Percentiles rank a stretch among this genome's conserved stretches.
These are phyloP conservation scores for Akabosia matsudoensis DNA, from an alignment of 1,140 invertebrate genomes.

Conservation along the genomic window DNA sequence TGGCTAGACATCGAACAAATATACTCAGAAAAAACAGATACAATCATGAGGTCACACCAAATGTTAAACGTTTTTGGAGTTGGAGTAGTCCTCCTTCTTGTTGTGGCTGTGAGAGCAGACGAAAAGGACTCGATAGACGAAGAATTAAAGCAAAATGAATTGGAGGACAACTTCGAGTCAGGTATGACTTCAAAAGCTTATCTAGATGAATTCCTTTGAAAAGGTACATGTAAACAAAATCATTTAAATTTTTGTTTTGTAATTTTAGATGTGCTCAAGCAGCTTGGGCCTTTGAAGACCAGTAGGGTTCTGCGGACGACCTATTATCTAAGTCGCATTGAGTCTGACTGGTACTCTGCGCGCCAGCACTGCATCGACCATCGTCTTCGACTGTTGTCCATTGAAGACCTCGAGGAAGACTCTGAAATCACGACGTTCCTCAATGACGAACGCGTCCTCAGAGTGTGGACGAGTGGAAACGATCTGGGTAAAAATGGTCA, in stretches of 20 bases:
- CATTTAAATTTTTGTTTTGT: no score
- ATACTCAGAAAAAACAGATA: no score
- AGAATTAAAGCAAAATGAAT: not conserved
- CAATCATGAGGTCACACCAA: no score
- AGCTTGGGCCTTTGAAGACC: conserved; percentile 19
- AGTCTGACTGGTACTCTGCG: conserved; percentile 27
- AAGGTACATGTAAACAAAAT: no score
- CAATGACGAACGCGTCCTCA: not conserved
- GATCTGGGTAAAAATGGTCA: conserved; percentile 29
- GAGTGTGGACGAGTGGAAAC: conserved; percentile 29
- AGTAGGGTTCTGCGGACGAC: conserved; percentile 23
- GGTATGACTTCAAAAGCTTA: no score
- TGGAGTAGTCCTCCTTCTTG: no score
- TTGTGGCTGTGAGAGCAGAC: no score
- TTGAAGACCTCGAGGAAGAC: conserved; percentile 32
- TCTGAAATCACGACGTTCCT: conserved; percentile 27
- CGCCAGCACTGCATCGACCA: conserved; percentile 26
- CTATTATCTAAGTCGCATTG: conserved; percentile 27
- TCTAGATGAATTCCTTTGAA: no score
- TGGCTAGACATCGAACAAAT: no score
- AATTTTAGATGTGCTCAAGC: conserved; percentile 8
- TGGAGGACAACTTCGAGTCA: not conserved
- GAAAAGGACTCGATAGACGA: not conserved
- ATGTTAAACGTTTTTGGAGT: no score
- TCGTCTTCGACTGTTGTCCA: conserved; percentile 26